phyloP scores from a whole-genome alignment of 1,140 invertebrate species.

The Grapholita molesta region DNA sequence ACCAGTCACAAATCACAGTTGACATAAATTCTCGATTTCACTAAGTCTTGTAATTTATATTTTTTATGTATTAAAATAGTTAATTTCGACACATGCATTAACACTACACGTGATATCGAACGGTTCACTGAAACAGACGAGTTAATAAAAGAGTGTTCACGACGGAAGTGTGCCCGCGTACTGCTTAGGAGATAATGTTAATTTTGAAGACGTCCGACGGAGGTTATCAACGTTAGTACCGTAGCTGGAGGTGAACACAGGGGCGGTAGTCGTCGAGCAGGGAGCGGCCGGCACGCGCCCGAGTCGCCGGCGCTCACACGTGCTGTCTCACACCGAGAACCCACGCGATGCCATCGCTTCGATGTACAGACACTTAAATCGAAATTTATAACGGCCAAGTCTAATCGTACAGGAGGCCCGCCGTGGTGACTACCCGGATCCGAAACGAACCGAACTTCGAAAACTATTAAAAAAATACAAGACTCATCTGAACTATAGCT shows the following conservation, averaged over 20 bases:
- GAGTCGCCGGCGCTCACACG: too few relatives aligned
- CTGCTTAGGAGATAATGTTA: slow-evolving; percentile 23
- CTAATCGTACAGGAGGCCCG: background rate
- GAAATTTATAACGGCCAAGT: background rate
- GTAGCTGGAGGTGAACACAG: background rate
- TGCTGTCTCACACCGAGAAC: background rate
- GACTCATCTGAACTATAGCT: background rate
- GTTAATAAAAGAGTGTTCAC: slow-evolving; percentile 48
- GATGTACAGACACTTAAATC: background rate
- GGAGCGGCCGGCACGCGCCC: too few relatives aligned
- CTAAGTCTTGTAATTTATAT: slow-evolving; percentile 74
- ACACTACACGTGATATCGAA: slow-evolving; percentile 49
- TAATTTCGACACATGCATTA: slow-evolving; percentile 55
- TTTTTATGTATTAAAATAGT: slow-evolving; percentile 42
- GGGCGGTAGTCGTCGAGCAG: slow-evolving; percentile 31
- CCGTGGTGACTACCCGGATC: background rate
- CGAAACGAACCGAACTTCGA: background rate
- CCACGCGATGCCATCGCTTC: background rate
- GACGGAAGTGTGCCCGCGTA: slow-evolving; percentile 27
- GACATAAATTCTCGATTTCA: slow-evolving; percentile 76
- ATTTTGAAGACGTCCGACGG: background rate
- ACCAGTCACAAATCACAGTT: slow-evolving; percentile 77
- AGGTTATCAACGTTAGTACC: background rate
- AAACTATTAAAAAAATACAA: background rate
- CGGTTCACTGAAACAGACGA: slow-evolving; percentile 43